Evolutionary conservation across 2,797 vertebrate species (phyloP).

Genomic region (Australoheros facetus): DNA sequence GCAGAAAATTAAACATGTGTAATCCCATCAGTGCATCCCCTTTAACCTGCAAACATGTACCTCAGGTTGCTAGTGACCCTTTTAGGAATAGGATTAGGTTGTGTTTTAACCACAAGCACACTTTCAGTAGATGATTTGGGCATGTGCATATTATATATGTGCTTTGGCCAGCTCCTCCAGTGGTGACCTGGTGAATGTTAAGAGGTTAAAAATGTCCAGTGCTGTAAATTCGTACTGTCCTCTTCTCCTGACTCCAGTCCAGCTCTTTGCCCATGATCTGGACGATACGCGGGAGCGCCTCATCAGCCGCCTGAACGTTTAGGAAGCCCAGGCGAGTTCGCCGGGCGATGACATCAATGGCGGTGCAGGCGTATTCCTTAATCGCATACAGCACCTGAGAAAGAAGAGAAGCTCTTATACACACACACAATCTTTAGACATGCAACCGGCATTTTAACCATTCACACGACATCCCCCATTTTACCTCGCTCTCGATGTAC

Average conservation of each 20-base stretch:
- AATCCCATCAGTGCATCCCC: background rate
- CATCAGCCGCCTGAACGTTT: constrained; percentile 96
- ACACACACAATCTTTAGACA: background rate
- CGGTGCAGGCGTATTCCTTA: constrained; percentile 94
- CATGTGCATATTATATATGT: too few species aligned
- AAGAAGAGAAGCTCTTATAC: background rate
- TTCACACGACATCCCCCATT: background rate
- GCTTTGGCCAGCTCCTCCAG: background rate
- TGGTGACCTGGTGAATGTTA: background rate
- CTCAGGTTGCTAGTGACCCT: background rate
- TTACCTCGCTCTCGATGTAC: constrained; percentile 96
- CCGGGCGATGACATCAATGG: constrained; percentile 91
- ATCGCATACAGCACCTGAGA: constrained; percentile 90
- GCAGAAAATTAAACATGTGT: background rate
- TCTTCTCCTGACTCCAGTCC: constrained; percentile 87
- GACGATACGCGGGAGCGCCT: constrained; percentile 92
- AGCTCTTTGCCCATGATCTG: constrained; percentile 94
- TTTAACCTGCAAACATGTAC: background rate
- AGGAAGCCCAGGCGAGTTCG: constrained; percentile 94
- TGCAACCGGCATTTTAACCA: background rate
- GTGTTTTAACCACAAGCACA: background rate
- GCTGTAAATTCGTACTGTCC: constrained; percentile 78
- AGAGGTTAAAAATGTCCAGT: background rate
- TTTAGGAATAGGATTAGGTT: background rate
- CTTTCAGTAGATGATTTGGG: background rate